Evolutionary conservation across 2,888 invertebrate genomes (phyloP).

Genomic region (Eledone cirrhosa): DNA sequence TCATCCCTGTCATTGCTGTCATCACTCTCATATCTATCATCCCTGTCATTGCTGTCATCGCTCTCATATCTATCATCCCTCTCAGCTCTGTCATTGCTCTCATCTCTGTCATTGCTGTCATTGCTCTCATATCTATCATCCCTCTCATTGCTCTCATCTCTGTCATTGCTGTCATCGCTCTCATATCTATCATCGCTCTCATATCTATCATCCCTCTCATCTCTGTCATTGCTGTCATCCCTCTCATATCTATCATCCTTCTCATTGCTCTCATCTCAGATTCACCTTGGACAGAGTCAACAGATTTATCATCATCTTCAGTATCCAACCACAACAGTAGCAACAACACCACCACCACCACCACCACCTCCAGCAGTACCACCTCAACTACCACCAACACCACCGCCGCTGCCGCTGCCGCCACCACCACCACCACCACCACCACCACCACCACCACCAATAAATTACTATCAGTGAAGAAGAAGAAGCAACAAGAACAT

Average conservation of each 20-base stretch:
- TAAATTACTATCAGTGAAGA: slow-evolving; percentile 42
- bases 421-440: neutral
- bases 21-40: too few relatives aligned
- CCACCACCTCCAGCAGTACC: neutral
- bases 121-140: too few relatives aligned
- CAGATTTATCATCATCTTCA: neutral
- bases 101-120: neutral
- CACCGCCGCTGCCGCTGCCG: neutral
- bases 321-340: neutral
- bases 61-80: too few relatives aligned
- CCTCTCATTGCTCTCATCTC: too few relatives aligned
- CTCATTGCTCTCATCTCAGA: neutral
- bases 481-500: slow-evolving; percentile 54
- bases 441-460: slow-evolving; percentile 40
- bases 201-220: neutral
- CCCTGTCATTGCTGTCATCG: too few relatives aligned
- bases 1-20: too few relatives aligned
- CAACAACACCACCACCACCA: neutral
- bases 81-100: too few relatives aligned
- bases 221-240: neutral
- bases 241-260: neutral
- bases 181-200: neutral
- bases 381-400: neutral
- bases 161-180: neutral
- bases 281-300: neutral